Conservation (phyloP, 1,140 invertebrate species). For the Microplitis mediator region DNA sequence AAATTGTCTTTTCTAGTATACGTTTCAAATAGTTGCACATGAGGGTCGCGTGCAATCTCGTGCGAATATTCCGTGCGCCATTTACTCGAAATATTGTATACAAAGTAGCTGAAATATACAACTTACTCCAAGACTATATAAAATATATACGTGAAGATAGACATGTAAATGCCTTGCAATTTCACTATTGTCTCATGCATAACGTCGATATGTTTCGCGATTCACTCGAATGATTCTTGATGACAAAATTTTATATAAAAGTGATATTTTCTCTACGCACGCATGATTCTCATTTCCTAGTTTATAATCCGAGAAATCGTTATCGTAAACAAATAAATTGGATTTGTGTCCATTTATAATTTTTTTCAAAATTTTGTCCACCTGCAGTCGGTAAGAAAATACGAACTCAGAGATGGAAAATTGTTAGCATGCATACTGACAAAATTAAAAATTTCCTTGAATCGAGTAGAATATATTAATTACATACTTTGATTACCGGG, state of each 20-base stretch:
- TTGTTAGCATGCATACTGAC: too few species aligned
- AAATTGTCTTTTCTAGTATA: not conserved
- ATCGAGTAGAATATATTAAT: too few species aligned
- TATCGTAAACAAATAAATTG: not conserved
- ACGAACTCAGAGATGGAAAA: too few species aligned
- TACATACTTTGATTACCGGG: too few species aligned
- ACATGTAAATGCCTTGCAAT: not conserved
- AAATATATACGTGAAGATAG: not conserved
- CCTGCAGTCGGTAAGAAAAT: too few species aligned
- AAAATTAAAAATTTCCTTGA: too few species aligned
- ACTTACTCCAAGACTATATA: not conserved
- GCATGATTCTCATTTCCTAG: conserved; percentile 1
- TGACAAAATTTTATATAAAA: not conserved
- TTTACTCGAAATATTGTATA: conserved; percentile 15
- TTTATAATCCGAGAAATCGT: not conserved
- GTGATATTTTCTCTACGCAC: not conserved
- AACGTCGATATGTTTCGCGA: not conserved
- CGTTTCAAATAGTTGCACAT: conserved; percentile 24
- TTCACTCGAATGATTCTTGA: not conserved
- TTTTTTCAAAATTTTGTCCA: too few species aligned
- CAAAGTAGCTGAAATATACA: not conserved
- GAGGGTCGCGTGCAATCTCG: conserved; percentile 20
- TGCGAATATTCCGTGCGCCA: conserved; percentile 22
- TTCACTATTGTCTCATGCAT: conserved; percentile 13
- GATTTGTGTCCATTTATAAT: too few species aligned